phyloP scores from a whole-genome alignment of 2,113 vertebrate species.

The Aegithalos caudatus region DNA sequence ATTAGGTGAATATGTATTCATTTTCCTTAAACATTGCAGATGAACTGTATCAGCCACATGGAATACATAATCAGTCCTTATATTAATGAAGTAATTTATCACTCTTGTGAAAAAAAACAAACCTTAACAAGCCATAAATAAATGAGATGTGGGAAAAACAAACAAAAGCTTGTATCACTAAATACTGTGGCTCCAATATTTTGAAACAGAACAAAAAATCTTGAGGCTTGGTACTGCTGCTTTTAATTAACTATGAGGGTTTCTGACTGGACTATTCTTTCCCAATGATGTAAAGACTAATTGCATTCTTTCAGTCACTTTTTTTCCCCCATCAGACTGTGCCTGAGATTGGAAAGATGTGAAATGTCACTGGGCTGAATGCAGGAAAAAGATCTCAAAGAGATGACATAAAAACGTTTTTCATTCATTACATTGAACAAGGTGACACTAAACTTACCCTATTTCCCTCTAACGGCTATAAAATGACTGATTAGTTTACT shows the following conservation, averaged over 20 bases:
- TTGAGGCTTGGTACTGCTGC: neutral
- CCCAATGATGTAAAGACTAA: neutral
- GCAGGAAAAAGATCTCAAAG: neutral
- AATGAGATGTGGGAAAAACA: neutral
- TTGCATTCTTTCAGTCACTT: neutral
- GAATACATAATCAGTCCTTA: neutral
- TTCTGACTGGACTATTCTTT: neutral
- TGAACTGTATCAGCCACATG: neutral
- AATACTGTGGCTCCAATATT: neutral
- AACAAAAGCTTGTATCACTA: neutral
- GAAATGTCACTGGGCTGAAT: neutral
- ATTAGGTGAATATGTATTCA: neutral
- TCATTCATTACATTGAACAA: neutral
- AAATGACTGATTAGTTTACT: neutral
- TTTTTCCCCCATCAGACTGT: neutral
- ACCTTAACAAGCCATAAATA: neutral
- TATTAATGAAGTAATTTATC: neutral
- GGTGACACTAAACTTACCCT: neutral
- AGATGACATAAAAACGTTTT: neutral
- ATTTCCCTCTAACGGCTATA: neutral
- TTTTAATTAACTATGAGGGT: neutral
- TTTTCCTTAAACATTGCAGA: neutral
- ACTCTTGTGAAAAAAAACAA: neutral
- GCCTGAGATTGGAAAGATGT: neutral
- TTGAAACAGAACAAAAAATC: neutral